Conservation (phyloP, 2,888 invertebrate genomes). For the Oscheius onirici region DNA sequence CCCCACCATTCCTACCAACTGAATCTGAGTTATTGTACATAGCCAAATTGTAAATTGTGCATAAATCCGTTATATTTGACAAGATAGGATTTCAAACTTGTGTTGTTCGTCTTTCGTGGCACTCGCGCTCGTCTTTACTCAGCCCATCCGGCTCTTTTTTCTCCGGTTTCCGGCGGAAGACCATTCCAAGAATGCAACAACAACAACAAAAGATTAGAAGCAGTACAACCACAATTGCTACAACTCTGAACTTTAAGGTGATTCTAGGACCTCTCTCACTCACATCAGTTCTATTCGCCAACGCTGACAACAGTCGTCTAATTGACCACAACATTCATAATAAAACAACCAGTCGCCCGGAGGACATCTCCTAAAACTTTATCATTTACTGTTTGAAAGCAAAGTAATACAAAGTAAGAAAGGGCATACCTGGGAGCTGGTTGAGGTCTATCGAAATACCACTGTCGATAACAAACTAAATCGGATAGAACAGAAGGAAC, state of each 20-base stretch:
- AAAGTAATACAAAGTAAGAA: too few species aligned
- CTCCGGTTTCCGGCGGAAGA: constrained; percentile 32
- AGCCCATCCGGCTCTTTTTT: constrained; percentile 21
- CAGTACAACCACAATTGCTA: constrained; percentile 33
- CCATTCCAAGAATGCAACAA: constrained; percentile 29
- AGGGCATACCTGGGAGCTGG: constrained; percentile 16
- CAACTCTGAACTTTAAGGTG: constrained; percentile 27
- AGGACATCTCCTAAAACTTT: constrained; percentile 42
- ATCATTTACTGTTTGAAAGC: not conserved
- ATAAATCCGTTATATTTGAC: too few species aligned
- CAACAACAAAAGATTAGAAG: constrained; percentile 46
- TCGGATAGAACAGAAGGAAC: constrained; percentile 1
- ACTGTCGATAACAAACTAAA: constrained; percentile 21
- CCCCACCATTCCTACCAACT: not conserved
- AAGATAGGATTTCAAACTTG: constrained; percentile 3
- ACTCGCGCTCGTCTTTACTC: constrained; percentile 32
- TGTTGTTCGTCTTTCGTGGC: not conserved
- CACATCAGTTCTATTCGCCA: constrained; percentile 45
- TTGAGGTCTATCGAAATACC: constrained; percentile 18
- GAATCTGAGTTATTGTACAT: too few species aligned
- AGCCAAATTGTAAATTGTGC: too few species aligned
- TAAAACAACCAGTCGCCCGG: constrained; percentile 44
- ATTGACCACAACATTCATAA: constrained; percentile 49
- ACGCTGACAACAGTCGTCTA: constrained; percentile 45
- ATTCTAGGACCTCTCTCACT: not conserved